Evolutionary conservation across 35 echinoderm and acorn worm species (phyloP), one percentile per base, ranked within the genome.

Genomic region (Ophiothrix spiculata): DNA sequence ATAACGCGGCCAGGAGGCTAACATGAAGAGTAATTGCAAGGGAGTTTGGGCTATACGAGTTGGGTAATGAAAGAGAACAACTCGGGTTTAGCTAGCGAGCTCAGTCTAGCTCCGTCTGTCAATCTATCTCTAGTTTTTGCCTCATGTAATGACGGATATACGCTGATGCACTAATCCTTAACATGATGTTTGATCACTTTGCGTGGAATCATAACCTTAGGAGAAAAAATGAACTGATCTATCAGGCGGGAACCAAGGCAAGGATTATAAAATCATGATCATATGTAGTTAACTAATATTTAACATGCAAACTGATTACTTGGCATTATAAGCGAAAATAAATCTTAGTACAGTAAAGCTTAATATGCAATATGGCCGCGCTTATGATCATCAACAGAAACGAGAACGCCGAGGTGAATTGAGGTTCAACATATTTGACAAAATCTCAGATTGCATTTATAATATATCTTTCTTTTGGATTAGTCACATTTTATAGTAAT

Each of bases 251-350:
- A 69, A 69, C 23, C 60, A 25, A 69, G 60, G 60, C 60, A 69
- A 69, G 60, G 60, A 69, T 69, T 69, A 69, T 69, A 69, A 69
- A 69, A n/a, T n/a, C 60, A 69, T 69, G 60, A 69, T 69, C n/a
- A n/a, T n/a, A n/a, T n/a, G n/a, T n/a, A n/a, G n/a, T n/a, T n/a
- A n/a, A n/a, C n/a, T n/a, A n/a, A n/a, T n/a, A n/a, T n/a, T n/a
- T n/a, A n/a, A 69, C 60, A 69, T 25, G 16, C 29, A n/a, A 6
- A 69, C 60, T 69, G 60, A 69, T 25, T 69, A 25, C 60, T 25
- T 28, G 2, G 25, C 8, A 69, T 25, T 25, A n/a, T 8, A 54
- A 54, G 21, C 8, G 21, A 21, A 54, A 54, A 54, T 54, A 54
- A 49, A 49, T 10, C 6, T 49, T 49, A 10, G 42, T 49, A 49